Percentiles rank a stretch among this genome's conserved stretches.
Conservation (phyloP, 2,888 invertebrate species). For the Bursaphelenchus okinawaensis region DNA sequence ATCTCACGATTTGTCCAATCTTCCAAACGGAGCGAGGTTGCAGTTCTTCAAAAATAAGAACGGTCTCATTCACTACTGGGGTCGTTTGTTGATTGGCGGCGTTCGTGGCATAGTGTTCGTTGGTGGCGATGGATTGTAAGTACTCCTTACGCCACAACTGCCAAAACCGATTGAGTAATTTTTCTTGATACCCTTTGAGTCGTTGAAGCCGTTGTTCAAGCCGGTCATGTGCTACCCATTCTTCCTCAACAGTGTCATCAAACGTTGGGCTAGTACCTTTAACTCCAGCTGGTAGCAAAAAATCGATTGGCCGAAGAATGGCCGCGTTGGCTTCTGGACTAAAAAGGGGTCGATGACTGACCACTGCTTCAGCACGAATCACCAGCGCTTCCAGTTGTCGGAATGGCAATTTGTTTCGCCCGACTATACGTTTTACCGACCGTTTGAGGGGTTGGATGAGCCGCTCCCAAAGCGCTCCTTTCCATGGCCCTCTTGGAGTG, state of each 20-base stretch:
- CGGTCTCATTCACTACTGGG: neutral
- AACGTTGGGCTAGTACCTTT: no score
- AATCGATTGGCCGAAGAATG: slow-evolving; percentile 2
- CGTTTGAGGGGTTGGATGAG: neutral
- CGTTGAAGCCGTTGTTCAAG: neutral
- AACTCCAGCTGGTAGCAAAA: neutral
- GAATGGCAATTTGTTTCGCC: neutral
- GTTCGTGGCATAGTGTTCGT: neutral
- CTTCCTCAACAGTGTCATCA: neutral
- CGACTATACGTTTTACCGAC: neutral
- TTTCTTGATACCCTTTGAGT: neutral
- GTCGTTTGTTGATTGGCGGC: neutral
- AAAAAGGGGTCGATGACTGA: slow-evolving; percentile 6
- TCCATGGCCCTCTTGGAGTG: slow-evolving; percentile 5
- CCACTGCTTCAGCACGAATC: neutral
- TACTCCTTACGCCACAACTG: neutral
- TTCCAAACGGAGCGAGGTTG: neutral
- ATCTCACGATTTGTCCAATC: neutral
- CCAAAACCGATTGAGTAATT: neutral
- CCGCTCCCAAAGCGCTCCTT: slow-evolving; percentile 9
- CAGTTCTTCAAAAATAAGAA: neutral
- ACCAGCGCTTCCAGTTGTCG: neutral
- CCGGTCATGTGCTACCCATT: neutral
- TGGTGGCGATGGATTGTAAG: neutral
- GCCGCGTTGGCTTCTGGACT: neutral